Conservation (phyloP, 1,140 invertebrate species). For the Protaetia brevitarsis region DNA sequence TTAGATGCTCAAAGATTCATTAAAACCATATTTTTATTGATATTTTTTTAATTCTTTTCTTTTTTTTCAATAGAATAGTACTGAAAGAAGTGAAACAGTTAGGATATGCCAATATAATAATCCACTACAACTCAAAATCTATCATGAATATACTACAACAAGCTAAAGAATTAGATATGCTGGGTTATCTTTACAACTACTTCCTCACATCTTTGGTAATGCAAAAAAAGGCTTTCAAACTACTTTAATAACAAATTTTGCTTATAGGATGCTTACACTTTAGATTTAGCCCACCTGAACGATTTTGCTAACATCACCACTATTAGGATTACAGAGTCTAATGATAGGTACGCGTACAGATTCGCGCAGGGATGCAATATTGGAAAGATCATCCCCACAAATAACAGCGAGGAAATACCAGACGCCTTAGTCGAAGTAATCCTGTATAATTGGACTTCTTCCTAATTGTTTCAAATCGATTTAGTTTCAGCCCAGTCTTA, state of each 20-base stretch:
- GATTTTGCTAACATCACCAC: constrained; percentile 72
- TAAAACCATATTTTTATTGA: too few species aligned
- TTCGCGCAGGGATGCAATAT: constrained; percentile 51
- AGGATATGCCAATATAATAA: constrained; percentile 68
- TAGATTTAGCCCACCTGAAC: constrained; percentile 42
- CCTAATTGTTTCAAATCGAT: not conserved
- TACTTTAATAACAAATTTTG: not conserved
- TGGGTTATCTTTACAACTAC: constrained; percentile 67
- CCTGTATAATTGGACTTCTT: not conserved
- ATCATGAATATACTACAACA: constrained; percentile 67
- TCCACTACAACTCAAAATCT: constrained; percentile 71
- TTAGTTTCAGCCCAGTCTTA: constrained; percentile 57
- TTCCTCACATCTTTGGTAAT: constrained; percentile 55
- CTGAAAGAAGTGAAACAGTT: constrained; percentile 72
- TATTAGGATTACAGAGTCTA: constrained; percentile 66
- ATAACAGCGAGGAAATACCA: not conserved
- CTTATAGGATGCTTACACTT: constrained; percentile 42
- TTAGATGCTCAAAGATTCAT: too few species aligned
- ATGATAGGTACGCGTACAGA: constrained; percentile 42
- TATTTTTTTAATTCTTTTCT: too few species aligned
- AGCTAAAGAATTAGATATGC: constrained; percentile 75
- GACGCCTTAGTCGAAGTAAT: not conserved
- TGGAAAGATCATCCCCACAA: constrained; percentile 18
- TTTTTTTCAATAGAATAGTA: constrained; percentile 59
- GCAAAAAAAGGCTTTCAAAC: not conserved